Evolutionary conservation across 2,797 vertebrate genomes (phyloP).

Genomic region (Vultur gryphus): DNA sequence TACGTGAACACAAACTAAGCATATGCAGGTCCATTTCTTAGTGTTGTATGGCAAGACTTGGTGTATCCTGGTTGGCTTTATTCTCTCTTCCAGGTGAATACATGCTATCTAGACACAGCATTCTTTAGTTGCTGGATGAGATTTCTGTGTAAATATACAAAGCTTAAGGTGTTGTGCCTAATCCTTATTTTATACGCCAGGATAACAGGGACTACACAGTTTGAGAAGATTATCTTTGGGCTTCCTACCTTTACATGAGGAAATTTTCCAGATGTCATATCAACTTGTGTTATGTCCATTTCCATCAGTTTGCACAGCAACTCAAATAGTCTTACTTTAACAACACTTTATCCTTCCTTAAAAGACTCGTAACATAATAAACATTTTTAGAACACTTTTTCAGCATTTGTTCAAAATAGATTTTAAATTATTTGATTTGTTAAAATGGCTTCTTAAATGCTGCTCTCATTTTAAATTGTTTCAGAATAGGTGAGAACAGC

Average conservation of each 20-base stretch:
- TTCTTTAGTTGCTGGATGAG: background rate
- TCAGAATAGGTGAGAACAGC: background rate
- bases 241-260: background rate
- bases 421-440: background rate
- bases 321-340: background rate
- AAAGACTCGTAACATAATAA: background rate
- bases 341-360: background rate
- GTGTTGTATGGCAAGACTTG: background rate
- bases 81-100: background rate
- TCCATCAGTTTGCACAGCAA: background rate
- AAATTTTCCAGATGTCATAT: background rate
- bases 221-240: background rate
- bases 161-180: background rate
- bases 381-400: background rate
- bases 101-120: background rate
- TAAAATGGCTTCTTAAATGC: background rate
- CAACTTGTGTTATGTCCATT: background rate
- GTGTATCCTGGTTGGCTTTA: background rate
- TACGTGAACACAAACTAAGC: background rate
- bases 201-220: background rate
- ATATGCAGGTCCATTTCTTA: background rate
- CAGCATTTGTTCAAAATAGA: background rate
- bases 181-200: rapidly evolving
- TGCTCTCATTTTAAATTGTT: background rate
- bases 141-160: background rate